Percentiles rank a stretch among this genome's conserved stretches.
Conservation (phyloP, 2,113 vertebrate species). For the Oxygymnocypris stewartii region DNA sequence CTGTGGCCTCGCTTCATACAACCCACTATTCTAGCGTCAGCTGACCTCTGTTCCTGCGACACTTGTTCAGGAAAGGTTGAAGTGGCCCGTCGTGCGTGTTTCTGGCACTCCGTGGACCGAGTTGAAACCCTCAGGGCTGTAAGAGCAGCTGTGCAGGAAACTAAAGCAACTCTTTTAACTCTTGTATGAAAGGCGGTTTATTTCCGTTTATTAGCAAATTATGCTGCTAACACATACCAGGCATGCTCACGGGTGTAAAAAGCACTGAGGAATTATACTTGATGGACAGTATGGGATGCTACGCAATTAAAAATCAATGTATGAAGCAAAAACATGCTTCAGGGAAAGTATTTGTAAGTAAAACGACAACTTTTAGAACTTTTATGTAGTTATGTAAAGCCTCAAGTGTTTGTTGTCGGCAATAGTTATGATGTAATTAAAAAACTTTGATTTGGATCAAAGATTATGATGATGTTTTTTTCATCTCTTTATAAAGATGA, state of each 20-base stretch:
- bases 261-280: neutral
- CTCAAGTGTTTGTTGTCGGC: neutral
- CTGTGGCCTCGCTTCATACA: conserved; percentile 28
- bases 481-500: neutral
- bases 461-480: neutral
- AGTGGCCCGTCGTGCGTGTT: conserved; percentile 8
- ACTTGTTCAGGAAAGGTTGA: conserved; percentile 21
- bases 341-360: neutral
- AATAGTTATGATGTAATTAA: neutral
- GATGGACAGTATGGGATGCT: neutral
- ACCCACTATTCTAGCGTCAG: conserved; percentile 29
- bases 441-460: neutral
- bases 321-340: neutral
- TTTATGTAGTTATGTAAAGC: neutral
- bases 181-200: neutral
- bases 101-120: conserved; percentile 13
- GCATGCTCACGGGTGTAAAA: conserved; percentile 10
- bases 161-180: neutral
- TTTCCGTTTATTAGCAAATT: neutral
- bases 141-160: conserved; percentile 41
- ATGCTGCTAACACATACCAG: neutral
- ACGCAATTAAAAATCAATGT: neutral
- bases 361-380: neutral
- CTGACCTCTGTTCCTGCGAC: conserved; percentile 38
- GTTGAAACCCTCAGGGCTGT: conserved; percentile 18